A percentile compares a stretch with the other conserved stretches of the same genome.
Conservation (phyloP, 2,113 vertebrate genomes). For the Malaclemys terrapin region DNA sequence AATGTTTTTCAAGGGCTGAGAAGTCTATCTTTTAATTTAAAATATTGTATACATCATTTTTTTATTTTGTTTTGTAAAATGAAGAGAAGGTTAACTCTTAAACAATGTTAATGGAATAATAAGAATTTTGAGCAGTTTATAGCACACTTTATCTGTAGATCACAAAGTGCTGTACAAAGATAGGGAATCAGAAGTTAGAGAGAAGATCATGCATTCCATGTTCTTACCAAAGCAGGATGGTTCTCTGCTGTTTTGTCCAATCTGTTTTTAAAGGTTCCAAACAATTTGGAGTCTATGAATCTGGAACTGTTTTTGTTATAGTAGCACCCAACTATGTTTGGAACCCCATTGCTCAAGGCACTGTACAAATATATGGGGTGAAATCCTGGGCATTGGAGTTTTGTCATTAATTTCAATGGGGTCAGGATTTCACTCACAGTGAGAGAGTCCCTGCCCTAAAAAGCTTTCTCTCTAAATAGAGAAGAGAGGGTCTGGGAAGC, state of each 20-base stretch:
- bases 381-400: background rate
- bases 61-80: slow-evolving; percentile 59
- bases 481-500: background rate
- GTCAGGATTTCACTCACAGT: background rate
- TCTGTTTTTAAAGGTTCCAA: background rate
- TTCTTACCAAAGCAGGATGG: background rate
- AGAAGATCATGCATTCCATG: slow-evolving; percentile 2
- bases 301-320: background rate
- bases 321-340: background rate
- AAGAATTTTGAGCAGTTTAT: slow-evolving; percentile 34
- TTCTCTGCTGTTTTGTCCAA: background rate
- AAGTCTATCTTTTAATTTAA: slow-evolving; percentile 7
- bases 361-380: background rate
- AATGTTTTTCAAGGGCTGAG: slow-evolving; percentile 61
- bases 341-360: background rate
- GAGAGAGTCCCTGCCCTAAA: background rate
- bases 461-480: background rate
- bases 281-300: background rate
- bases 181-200: slow-evolving; percentile 22
- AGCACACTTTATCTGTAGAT: slow-evolving; percentile 32
- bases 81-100: slow-evolving; percentile 10
- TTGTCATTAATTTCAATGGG: background rate
- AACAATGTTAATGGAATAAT: slow-evolving; percentile 57
- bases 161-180: slow-evolving; percentile 25
- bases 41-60: slow-evolving; percentile 22